phyloP scores from a whole-genome alignment of 2,797 vertebrate species.

The Neostethus bicornis region DNA sequence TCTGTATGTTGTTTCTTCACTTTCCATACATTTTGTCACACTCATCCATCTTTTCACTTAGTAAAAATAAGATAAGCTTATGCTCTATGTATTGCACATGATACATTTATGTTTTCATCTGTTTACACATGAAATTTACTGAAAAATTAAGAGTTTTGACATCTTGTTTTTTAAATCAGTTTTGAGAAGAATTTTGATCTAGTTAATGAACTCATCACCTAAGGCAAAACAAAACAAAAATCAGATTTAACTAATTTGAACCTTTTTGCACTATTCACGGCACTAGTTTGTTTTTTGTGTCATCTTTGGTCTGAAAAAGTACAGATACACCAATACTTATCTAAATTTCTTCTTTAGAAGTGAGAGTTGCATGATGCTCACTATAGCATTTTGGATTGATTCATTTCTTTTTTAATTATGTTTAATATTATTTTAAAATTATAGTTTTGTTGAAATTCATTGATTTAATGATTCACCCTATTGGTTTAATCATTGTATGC shows the following conservation, averaged over 20 bases:
- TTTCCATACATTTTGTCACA: slow-evolving; percentile 74
- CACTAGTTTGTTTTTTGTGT: slow-evolving; percentile 21
- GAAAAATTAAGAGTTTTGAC: slow-evolving; percentile 32
- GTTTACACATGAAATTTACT: slow-evolving; percentile 55
- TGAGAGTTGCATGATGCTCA: slow-evolving; percentile 32
- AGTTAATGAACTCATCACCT: slow-evolving; percentile 13
- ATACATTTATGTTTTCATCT: slow-evolving; percentile 71
- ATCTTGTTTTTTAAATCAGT: too few relatives aligned
- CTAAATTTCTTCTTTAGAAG: slow-evolving; percentile 34
- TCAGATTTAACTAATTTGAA: slow-evolving; percentile 9
- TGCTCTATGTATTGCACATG: slow-evolving; percentile 50
- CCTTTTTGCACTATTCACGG: slow-evolving; percentile 24
- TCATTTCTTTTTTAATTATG: slow-evolving; percentile 51
- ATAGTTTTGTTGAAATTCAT: slow-evolving; percentile 62
- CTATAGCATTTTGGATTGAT: slow-evolving; percentile 32
- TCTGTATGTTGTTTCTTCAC: slow-evolving; percentile 74
- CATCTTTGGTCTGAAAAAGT: slow-evolving; percentile 25
- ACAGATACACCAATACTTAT: slow-evolving; percentile 17
- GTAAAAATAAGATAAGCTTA: slow-evolving; percentile 49
- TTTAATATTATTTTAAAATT: slow-evolving; percentile 61
- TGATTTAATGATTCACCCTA: slow-evolving; percentile 57
- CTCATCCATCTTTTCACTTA: slow-evolving; percentile 62
- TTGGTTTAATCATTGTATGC: slow-evolving; percentile 68
- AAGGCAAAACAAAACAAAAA: slow-evolving; percentile 7
- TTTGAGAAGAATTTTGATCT: too few relatives aligned